phyloP scores from a whole-genome alignment of 2,888 invertebrate species.

The Tridacna crocea region DNA sequence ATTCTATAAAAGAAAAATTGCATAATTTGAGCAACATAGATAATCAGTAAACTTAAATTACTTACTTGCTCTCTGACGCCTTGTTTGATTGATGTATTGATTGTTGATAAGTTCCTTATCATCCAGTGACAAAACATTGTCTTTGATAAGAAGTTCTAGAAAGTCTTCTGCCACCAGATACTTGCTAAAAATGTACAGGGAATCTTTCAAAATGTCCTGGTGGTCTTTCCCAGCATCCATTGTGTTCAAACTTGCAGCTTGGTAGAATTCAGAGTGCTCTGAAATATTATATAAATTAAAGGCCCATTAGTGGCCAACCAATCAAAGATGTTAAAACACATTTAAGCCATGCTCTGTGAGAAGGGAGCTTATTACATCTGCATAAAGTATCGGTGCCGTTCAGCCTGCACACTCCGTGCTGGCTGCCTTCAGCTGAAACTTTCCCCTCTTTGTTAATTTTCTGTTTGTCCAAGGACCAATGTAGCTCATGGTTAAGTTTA shows the following conservation, averaged over 20 bases:
- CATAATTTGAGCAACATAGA: too few species aligned
- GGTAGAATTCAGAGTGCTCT: not conserved
- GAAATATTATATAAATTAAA: not conserved
- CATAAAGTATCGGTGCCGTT: too few species aligned
- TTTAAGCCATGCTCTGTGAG: too few species aligned
- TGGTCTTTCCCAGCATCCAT: slow-evolving; percentile 26
- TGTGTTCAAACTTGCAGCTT: not conserved
- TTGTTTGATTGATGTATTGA: slow-evolving; percentile 42
- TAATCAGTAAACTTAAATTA: not conserved
- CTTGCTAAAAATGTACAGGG: slow-evolving; percentile 52
- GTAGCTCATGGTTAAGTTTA: too few species aligned
- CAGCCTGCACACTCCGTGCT: too few species aligned
- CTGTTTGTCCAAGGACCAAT: too few species aligned
- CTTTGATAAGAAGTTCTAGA: slow-evolving; percentile 42
- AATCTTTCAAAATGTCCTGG: slow-evolving; percentile 44
- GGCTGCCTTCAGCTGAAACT: too few species aligned
- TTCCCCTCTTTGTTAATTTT: too few species aligned
- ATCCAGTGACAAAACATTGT: slow-evolving; percentile 46
- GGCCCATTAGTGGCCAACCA: not conserved
- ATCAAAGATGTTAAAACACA: too few species aligned
- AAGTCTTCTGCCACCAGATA: slow-evolving; percentile 58
- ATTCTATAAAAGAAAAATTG: too few species aligned
- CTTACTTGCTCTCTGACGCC: slow-evolving; percentile 56
- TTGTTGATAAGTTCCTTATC: slow-evolving; percentile 56
- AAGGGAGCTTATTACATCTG: too few species aligned